Base-by-base conservation (phyloP, 2,797 vertebrate genomes). In the Jordanella pulchra region DNA sequence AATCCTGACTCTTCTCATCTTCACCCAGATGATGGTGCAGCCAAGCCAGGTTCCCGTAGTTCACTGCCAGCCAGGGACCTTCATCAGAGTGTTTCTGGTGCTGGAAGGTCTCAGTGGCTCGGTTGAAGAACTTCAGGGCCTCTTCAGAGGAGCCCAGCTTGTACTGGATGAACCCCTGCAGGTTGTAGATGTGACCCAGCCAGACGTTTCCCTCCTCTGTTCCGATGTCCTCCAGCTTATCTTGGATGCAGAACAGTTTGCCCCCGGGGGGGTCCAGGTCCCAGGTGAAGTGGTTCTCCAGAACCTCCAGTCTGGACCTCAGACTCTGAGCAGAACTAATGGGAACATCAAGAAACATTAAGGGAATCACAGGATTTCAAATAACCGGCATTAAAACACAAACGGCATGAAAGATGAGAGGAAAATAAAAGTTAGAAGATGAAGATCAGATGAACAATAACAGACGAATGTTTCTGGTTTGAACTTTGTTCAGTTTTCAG, bases 221-320 rank as follows among this genome's bases (percentile, higher is more conserved):
- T 27, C 84, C 80, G 7, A 92, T 89, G 78, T 93, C 90, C 68
- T 85, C 73, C 71, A 93, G 73, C 1, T 72, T 15, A 30, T 89
- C 79, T 35, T 56, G 68, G 48, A 86, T 9, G 3, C 0, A 0
- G 0, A 78, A 6, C 3, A 90, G 72, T 23, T 23, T 35, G 7
- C n/a, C 39, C 17, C 30, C 61, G 35, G 28, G 71, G 35, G 0
- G 0, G 1, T 72, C 21, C 58, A 91, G 67, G 11, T 72, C 71
- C 92, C 92, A 92, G n/a, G 86, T 92, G 74, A 92, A 91, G 81
- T 93, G 92, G 32, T 90, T 87, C 77, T 91, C 27, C 28, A 65
- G 47, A 35, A 12, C 39, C 27, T 70, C 17, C 27, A 70, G 68
- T 27, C 9, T 42, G 66, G n/a, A 42, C 32, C 12, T n/a, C 32